Percentiles rank a stretch among this genome's conserved stretches.
Evolutionary conservation across 2,113 vertebrate species (phyloP).

Genomic region (Anser brachyrhynchus): DNA sequence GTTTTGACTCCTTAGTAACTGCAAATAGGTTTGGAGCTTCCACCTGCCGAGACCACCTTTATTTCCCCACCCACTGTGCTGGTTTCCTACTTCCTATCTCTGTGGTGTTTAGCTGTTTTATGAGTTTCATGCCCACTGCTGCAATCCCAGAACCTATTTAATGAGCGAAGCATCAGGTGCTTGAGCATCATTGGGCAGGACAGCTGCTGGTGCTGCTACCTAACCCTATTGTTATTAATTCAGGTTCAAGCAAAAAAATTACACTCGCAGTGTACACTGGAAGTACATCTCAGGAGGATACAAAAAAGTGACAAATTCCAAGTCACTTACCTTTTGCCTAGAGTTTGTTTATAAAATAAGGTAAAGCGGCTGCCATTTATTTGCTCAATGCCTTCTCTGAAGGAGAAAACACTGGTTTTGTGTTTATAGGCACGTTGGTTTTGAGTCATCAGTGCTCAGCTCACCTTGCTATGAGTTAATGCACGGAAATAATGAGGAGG

Average conservation of each 20-base stretch:
- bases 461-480: background rate
- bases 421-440: background rate
- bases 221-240: background rate
- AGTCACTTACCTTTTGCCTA: background rate
- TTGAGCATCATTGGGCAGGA: background rate
- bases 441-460: constrained; percentile 30
- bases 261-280: background rate
- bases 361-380: background rate
- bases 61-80: background rate
- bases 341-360: background rate
- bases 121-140: background rate
- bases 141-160: background rate
- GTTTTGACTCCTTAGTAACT: background rate
- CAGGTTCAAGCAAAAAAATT: background rate
- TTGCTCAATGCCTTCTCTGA: background rate
- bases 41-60: background rate
- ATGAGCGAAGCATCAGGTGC: background rate
- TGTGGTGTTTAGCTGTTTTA: background rate
- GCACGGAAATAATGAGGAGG: background rate
- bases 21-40: background rate
- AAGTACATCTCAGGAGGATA: background rate
- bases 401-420: background rate
- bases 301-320: background rate
- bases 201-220: background rate
- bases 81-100: background rate